phyloP scores from a whole-genome alignment of 1,140 invertebrate species.

The Apis laboriosa region DNA sequence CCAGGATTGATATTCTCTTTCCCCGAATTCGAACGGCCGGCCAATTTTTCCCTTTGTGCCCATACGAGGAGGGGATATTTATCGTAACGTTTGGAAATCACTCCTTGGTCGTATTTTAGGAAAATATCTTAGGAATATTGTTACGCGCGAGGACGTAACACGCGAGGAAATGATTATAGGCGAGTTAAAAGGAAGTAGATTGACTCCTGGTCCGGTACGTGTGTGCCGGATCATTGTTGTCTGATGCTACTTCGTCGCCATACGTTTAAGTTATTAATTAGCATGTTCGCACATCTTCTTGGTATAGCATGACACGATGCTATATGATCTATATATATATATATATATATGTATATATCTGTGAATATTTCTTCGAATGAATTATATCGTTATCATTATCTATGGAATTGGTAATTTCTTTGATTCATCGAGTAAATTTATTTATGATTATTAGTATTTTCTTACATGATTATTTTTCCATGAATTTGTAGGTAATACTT shows the following conservation, averaged over 20 bases:
- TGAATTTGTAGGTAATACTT: too few relatives aligned
- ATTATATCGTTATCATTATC: not conserved
- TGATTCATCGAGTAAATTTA: not conserved
- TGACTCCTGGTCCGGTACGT: not conserved
- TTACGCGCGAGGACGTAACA: too few relatives aligned
- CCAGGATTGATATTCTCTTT: not conserved
- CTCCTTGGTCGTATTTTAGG: not conserved
- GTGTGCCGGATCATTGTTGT: constrained; percentile 1
- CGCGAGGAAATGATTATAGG: too few relatives aligned
- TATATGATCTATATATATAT: not conserved
- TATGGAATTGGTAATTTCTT: not conserved
- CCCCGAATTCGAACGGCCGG: too few relatives aligned
- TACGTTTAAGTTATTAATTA: constrained; percentile 18
- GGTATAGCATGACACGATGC: not conserved
- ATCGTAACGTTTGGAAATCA: not conserved
- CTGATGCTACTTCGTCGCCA: not conserved
- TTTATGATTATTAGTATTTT: not conserved
- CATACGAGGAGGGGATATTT: not conserved
- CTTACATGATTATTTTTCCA: not conserved
- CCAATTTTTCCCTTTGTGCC: not conserved
- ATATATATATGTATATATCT: too few relatives aligned
- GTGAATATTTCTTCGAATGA: not conserved
- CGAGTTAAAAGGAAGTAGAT: not conserved
- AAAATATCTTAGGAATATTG: not conserved
- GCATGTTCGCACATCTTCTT: constrained; percentile 18